Base-by-base conservation (phyloP, 2,888 invertebrate species). In the Cybosia mesomella region DNA sequence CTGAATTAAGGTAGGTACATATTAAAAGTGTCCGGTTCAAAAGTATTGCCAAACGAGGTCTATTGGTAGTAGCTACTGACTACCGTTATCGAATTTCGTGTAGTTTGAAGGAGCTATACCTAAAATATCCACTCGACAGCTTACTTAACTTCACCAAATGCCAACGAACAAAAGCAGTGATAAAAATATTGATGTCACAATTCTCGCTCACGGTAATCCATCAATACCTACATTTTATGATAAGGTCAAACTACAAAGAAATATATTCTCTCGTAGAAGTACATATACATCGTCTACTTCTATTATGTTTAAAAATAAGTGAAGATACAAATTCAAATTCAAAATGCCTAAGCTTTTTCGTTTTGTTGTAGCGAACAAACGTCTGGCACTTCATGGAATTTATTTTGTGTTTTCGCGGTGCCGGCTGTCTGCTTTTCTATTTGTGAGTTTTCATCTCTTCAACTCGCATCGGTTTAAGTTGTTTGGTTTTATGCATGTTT, bases 321-420 rank as follows among this genome's bases (percentile, higher is more conserved):
- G 15, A n/a, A 18, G 9, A 24, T 57, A 21, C 32, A 62, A 21
- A 28, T 4, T 53, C 32, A 34, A 10, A 13, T 53, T 62, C 53
- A 49, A 28, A 64, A 71, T 71, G 66, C 72, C 61, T 82, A 88
- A 85, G 84, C 85, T 87, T 87, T 87, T 91, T 89, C 84, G 59
- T 54, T n/a, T 39, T 21, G 21, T 59, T 43, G 28, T 68, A 60
- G 62, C 55, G 54, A 68, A 36, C 57, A 60, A 59, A 67, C 72
- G 77, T 82, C 78, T 82, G 80, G 83, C 81, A 84, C 77, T 79
- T 77, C 74, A 74, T 77, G 68, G 65, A 90, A 88, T 90, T 89
- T 63, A 55, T 55, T 91, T 89, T 55, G 63, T 63, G 64, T 64
- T 91, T 90, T 88, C 86, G 87, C 84, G 83, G 87, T 85, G 85